phyloP scores from a whole-genome alignment of 2,888 invertebrate genomes.

The Baronia brevicornis region DNA sequence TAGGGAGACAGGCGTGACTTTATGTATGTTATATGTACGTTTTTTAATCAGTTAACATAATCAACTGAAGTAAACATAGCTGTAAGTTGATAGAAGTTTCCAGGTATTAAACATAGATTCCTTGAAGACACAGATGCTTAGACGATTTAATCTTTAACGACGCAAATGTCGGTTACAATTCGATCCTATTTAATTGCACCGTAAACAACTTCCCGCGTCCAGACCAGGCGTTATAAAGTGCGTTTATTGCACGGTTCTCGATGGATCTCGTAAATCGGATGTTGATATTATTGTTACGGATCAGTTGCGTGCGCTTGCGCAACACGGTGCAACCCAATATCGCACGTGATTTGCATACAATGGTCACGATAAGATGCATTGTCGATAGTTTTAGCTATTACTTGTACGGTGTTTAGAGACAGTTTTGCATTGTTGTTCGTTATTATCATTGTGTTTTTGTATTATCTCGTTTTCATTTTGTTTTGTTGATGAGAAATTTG shows the following conservation, averaged over 20 bases:
- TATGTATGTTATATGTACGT: no score
- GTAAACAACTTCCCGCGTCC: slow-evolving; percentile 4
- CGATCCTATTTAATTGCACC: slow-evolving; percentile 2
- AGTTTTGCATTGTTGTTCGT: slow-evolving; percentile 5
- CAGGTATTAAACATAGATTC: no score
- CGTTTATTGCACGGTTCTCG: no score
- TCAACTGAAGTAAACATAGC: no score
- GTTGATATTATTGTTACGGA: slow-evolving; percentile 30
- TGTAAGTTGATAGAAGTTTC: no score
- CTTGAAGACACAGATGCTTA: background rate
- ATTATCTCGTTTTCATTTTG: no score
- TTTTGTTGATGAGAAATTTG: no score
- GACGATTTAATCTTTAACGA: no score
- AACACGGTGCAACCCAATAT: slow-evolving; percentile 43
- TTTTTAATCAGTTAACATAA: no score
- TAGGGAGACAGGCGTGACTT: no score
- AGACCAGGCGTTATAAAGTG: no score
- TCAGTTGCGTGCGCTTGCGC: slow-evolving; percentile 45
- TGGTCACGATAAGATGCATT: slow-evolving; percentile 41
- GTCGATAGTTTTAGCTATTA: slow-evolving; percentile 33
- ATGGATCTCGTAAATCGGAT: slow-evolving; percentile 18
- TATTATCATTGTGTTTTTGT: slow-evolving; percentile 15
- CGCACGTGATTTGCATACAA: slow-evolving; percentile 63
- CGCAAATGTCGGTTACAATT: no score
- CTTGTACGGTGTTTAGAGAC: slow-evolving; percentile 20